Evolutionary conservation across 2,797 vertebrate species (phyloP).

Genomic region (Squalus acanthias): DNA sequence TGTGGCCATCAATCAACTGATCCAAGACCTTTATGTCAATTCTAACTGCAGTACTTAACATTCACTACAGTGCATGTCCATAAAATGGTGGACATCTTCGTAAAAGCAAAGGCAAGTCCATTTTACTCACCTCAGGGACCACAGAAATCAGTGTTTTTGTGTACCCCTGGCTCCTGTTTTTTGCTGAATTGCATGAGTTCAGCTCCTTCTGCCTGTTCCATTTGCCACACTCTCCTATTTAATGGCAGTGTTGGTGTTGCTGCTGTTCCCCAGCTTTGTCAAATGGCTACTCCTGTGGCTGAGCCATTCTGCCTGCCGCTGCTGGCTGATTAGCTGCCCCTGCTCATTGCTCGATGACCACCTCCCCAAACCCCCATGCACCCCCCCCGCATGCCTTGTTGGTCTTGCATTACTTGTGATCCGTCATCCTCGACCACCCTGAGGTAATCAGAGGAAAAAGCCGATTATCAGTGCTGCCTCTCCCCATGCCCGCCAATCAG

Average conservation of each 20-base stretch:
- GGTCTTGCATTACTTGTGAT: background rate
- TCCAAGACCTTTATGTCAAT: background rate
- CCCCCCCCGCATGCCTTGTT: background rate
- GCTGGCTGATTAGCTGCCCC: background rate
- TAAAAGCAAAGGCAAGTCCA: background rate
- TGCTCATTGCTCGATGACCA: background rate
- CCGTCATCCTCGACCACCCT: background rate
- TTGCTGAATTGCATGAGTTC: background rate
- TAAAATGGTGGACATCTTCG: background rate
- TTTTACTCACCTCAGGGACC: background rate
- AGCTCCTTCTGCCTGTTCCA: too few species aligned
- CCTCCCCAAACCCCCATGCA: background rate
- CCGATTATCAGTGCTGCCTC: background rate
- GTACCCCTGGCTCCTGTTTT: background rate
- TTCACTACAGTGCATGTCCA: background rate
- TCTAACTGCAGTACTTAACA: background rate
- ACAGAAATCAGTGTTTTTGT: background rate
- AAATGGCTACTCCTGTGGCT: background rate
- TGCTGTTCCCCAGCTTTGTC: background rate
- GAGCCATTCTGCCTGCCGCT: background rate
- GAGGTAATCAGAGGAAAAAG: background rate
- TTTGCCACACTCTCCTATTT: background rate
- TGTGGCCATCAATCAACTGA: background rate
- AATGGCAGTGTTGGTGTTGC: background rate
- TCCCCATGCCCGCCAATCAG: background rate